phyloP scores from a whole-genome alignment of 2,113 vertebrate genomes.

The Rhynchomys soricoides region DNA sequence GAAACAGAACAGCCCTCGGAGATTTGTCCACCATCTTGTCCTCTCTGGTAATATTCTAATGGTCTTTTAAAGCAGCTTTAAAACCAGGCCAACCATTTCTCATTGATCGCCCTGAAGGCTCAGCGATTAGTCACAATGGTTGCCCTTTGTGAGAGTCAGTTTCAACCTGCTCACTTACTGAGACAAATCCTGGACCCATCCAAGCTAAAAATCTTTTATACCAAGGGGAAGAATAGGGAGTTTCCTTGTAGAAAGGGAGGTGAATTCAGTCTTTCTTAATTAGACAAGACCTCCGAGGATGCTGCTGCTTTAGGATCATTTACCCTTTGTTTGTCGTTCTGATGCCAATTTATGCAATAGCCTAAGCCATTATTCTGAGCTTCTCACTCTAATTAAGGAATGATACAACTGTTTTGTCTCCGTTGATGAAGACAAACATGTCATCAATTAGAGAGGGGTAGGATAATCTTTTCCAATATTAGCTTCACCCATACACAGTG shows the following conservation, averaged over 20 bases:
- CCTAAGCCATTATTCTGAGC: conserved; percentile 43
- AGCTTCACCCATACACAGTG: conserved; percentile 6
- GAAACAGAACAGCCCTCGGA: conserved; percentile 52
- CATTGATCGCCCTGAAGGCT: conserved; percentile 67
- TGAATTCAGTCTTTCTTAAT: conserved; percentile 69
- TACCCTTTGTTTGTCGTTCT: conserved; percentile 39
- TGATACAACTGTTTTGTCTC: conserved; percentile 56
- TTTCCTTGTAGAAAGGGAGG: background rate
- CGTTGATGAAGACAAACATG: background rate
- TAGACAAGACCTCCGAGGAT: conserved; percentile 68
- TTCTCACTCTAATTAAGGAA: conserved; percentile 64
- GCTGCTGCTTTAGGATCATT: conserved; percentile 65
- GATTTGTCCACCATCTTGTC: conserved; percentile 68
- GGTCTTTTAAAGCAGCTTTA: conserved; percentile 68
- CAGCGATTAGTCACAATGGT: conserved; percentile 72
- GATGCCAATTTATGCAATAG: conserved; percentile 53
- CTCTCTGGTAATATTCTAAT: conserved; percentile 55
- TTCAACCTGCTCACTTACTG: conserved; percentile 78
- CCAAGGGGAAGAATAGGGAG: conserved; percentile 58
- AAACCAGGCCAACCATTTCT: conserved; percentile 63
- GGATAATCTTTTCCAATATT: conserved; percentile 37
- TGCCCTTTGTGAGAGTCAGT: conserved; percentile 78
- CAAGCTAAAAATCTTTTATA: conserved; percentile 68
- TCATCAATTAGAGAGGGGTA: background rate
- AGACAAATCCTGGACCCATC: conserved; percentile 75